Percentiles rank a stretch among this genome's conserved stretches.
Conservation (phyloP, 2,113 vertebrate genomes). For the Trinectes maculatus region DNA sequence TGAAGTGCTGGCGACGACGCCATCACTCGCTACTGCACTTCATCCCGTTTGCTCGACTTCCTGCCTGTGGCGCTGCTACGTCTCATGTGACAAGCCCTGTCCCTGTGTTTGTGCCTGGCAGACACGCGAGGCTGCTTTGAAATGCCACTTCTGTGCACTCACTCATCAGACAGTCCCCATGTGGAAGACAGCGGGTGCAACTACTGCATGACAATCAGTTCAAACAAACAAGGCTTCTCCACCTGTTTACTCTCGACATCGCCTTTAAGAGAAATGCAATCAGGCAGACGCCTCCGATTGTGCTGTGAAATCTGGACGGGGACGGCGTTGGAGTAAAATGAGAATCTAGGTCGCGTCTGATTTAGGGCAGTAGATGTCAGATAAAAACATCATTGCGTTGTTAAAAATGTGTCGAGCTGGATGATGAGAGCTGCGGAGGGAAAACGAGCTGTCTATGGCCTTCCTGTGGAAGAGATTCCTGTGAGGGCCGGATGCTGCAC, state of each 20-base stretch:
- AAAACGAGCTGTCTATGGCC: background rate
- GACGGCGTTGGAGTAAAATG: constrained; percentile 15
- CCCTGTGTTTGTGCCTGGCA: constrained; percentile 35
- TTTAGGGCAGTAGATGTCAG: constrained; percentile 46
- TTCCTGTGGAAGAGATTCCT: constrained; percentile 5
- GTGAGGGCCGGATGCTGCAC: constrained; percentile 10
- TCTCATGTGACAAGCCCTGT: constrained; percentile 52
- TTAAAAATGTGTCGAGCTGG: constrained; percentile 11
- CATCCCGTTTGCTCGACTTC: constrained; percentile 52
- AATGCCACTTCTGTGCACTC: constrained; percentile 47
- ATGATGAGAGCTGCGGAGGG: constrained; percentile 14
- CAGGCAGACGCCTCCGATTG: background rate
- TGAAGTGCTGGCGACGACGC: constrained; percentile 27
- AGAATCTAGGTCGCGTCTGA: constrained; percentile 49
- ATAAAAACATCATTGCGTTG: constrained; percentile 42
- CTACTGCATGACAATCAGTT: constrained; percentile 52
- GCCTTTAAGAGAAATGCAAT: constrained; percentile 31
- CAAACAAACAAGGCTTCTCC: constrained; percentile 45
- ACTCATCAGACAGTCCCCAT: constrained; percentile 44
- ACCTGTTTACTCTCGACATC: constrained; percentile 9
- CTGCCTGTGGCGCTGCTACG: constrained; percentile 43
- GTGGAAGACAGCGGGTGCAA: constrained; percentile 44
- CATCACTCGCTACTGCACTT: constrained; percentile 25
- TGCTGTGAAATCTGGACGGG: constrained; percentile 33
- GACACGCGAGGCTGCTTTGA: constrained; percentile 26